Percentiles rank a stretch among this genome's conserved stretches.
phyloP scores from a whole-genome alignment of 2,888 invertebrate genomes.

The Drosophila maculinotata region DNA sequence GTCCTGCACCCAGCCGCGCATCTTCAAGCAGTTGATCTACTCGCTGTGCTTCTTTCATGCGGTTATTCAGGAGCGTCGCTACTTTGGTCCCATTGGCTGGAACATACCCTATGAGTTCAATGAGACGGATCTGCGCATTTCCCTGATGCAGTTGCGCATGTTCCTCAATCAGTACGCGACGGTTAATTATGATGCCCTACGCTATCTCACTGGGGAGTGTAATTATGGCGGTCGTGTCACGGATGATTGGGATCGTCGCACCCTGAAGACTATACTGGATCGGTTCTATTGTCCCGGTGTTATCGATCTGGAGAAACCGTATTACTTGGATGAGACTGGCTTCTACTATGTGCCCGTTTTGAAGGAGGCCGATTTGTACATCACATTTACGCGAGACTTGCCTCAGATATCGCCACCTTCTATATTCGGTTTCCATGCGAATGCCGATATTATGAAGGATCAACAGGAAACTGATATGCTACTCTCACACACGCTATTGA shows the following conservation, averaged over 20 bases:
- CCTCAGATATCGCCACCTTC: conserved; percentile 92
- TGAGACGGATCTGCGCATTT: conserved; percentile 96
- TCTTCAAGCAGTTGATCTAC: conserved; percentile 94
- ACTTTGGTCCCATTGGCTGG: conserved; percentile 97
- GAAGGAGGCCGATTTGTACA: conserved; percentile 90
- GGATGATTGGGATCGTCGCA: conserved; percentile 97
- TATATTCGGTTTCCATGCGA: conserved; percentile 96
- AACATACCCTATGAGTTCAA: conserved; percentile 98
- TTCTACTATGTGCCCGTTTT: conserved; percentile 90
- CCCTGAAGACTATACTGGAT: conserved; percentile 91
- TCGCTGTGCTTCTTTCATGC: conserved; percentile 98
- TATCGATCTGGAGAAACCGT: conserved; percentile 87
- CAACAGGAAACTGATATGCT: conserved; percentile 93
- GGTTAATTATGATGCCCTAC: conserved; percentile 93
- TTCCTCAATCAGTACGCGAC: conserved; percentile 93
- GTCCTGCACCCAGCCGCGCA: conserved; percentile 90
- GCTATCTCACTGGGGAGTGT: conserved; percentile 97
- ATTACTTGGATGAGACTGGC: conserved; percentile 89
- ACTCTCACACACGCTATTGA: conserved; percentile 90
- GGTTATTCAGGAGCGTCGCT: conserved; percentile 94
- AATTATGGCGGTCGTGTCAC: conserved; percentile 98
- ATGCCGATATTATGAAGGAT: conserved; percentile 96
- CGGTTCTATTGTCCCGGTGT: conserved; percentile 92
- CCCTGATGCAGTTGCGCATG: conserved; percentile 94
- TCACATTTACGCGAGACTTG: conserved; percentile 89